These are phyloP conservation scores for Halocynthia aurantium DNA, from an alignment of 23 tunicate genomes.

Conservation along the genomic window DNA sequence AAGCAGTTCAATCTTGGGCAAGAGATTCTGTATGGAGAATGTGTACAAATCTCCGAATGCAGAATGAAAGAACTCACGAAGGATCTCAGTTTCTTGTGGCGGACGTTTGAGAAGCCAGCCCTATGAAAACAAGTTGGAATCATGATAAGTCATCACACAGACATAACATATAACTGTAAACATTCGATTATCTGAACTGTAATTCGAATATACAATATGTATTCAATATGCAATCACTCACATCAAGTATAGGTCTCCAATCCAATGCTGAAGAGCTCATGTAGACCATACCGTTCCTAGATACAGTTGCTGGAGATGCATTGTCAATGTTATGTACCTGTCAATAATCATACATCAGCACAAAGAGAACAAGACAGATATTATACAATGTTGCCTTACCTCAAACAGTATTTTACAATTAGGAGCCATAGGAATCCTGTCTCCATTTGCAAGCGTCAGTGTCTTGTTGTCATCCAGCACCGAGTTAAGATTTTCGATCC, in stretches of 20 bases:
- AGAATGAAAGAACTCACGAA: conserved; percentile 66
- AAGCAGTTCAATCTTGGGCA: conserved; percentile 86
- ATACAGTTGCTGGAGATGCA: conserved; percentile 99
- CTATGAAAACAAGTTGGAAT: conserved; percentile 14
- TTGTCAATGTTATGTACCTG: conserved; percentile 97
- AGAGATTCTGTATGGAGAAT: conserved; percentile 56
- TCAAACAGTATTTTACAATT: conserved; percentile 93
- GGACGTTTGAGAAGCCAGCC: conserved; percentile 95
- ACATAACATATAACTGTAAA: too few relatives aligned
- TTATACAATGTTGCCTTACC: not conserved
- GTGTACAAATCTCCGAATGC: conserved; percentile 81
- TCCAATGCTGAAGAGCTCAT: conserved; percentile 96
- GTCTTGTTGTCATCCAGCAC: conserved; percentile 99
- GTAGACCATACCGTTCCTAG: conserved; percentile 96
- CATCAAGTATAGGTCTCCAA: conserved; percentile 97
- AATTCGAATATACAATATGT: too few relatives aligned
- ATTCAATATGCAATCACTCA: conserved; percentile 5
- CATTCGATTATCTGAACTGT: too few relatives aligned
- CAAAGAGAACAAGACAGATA: too few relatives aligned
- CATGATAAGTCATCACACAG: too few relatives aligned
- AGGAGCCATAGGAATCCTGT: conserved; percentile 97
- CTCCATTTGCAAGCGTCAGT: conserved; percentile 96
- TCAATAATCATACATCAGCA: not conserved
- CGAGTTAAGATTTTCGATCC: conserved; percentile 98
- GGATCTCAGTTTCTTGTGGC: conserved; percentile 61